phyloP scores from a whole-genome alignment of 35 echinoderm and acorn worm species.

The Strongylocentrotus purpuratus region DNA sequence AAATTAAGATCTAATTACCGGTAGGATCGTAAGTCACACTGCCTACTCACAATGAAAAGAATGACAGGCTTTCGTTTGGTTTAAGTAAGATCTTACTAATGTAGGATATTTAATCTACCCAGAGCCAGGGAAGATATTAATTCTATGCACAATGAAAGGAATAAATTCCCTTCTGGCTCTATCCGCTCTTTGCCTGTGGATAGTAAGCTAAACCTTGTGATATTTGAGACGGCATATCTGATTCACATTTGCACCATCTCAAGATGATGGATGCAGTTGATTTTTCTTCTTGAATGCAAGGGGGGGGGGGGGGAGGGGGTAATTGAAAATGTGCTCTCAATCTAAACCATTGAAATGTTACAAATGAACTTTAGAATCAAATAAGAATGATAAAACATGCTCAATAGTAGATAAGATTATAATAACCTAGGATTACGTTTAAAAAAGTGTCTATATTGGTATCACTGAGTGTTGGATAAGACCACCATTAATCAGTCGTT shows the following conservation, averaged over 20 bases:
- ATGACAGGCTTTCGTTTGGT: background rate
- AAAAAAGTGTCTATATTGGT: background rate
- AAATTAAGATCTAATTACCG: background rate
- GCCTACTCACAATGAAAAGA: background rate
- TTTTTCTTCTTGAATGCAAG: background rate
- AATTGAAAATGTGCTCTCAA: background rate
- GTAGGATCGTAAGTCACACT: too few species aligned
- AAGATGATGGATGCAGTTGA: background rate
- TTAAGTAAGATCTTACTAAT: background rate
- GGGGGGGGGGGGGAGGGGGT: background rate
- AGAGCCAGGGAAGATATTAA: too few species aligned
- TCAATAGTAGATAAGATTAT: background rate
- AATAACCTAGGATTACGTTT: background rate
- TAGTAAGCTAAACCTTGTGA: background rate
- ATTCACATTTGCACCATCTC: background rate
- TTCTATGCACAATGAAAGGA: too few species aligned
- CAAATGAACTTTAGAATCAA: background rate
- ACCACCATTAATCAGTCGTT: background rate
- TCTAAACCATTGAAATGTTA: slow-evolving; percentile 7
- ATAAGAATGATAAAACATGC: background rate
- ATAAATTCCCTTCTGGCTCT: too few species aligned
- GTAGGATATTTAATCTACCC: background rate
- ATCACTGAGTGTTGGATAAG: background rate
- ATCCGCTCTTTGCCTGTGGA: background rate
- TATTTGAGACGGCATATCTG: background rate